Evolutionary conservation across 2,888 invertebrate species (phyloP).

Genomic region (Xylota sylvarum): DNA sequence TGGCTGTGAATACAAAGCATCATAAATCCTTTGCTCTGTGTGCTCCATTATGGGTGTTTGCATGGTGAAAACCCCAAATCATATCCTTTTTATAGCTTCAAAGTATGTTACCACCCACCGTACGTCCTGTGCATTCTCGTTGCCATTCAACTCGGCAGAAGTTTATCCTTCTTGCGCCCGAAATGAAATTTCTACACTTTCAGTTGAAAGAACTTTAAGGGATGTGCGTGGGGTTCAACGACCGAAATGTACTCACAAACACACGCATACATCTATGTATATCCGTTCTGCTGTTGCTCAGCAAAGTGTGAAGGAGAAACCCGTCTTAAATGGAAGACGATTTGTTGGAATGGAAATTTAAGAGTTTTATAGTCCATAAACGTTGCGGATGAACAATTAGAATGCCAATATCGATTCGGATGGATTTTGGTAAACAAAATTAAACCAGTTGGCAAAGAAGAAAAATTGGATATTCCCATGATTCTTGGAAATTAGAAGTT

Average conservation of each 20-base stretch:
- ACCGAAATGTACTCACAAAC: conserved; percentile 11
- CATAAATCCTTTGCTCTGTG: conserved; percentile 23
- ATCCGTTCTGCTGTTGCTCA: not conserved
- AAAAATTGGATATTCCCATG: not conserved
- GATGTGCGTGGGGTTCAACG: conserved; percentile 53
- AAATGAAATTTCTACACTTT: conserved; percentile 32
- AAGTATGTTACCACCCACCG: conserved; percentile 24
- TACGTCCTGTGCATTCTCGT: not conserved
- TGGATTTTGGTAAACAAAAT: conserved; percentile 9
- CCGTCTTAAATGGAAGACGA: conserved; percentile 18
- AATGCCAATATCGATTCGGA: conserved; percentile 46
- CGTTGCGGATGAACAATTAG: conserved; percentile 62
- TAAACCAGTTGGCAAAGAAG: not conserved
- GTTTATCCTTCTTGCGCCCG: not conserved
- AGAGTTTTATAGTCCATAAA: conserved; percentile 54
- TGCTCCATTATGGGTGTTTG: conserved; percentile 16
- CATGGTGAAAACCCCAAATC: conserved; percentile 29
- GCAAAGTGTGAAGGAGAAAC: conserved; percentile 23
- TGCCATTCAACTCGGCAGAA: conserved; percentile 21
- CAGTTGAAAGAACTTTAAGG: conserved; percentile 41
- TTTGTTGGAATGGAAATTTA: conserved; percentile 39
- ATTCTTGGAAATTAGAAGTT: not conserved
- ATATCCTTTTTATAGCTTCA: conserved; percentile 49
- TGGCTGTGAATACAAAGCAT: conserved; percentile 25
- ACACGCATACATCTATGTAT: not conserved